Evolutionary conservation across 2,888 invertebrate genomes (phyloP).

Genomic region (Drepanosiphum platanoidis): DNA sequence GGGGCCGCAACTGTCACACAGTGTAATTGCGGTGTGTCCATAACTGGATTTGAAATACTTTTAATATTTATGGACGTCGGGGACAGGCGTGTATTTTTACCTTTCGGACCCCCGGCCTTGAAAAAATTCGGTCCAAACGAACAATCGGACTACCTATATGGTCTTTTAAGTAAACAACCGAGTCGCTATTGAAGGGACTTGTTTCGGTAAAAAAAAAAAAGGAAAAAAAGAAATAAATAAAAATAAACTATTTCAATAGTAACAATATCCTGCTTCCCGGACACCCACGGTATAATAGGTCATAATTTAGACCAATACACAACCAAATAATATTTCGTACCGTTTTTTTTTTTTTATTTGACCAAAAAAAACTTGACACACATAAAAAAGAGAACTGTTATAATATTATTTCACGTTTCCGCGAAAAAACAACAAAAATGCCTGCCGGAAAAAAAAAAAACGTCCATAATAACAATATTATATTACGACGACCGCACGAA

Average conservation of each 20-base stretch:
- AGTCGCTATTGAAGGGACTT: conserved; percentile 14
- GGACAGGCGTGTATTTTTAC: not conserved
- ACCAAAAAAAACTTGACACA: not conserved
- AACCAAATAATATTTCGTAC: not conserved
- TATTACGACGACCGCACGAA: too few relatives aligned
- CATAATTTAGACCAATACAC: not conserved
- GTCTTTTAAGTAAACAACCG: not conserved
- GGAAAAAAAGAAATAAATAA: too few relatives aligned
- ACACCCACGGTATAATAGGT: not conserved
- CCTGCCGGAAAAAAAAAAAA: too few relatives aligned
- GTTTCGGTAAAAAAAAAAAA: not conserved
- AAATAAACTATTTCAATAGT: not conserved
- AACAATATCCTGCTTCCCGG: conserved; percentile 29
- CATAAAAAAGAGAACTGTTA: not conserved
- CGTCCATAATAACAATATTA: not conserved
- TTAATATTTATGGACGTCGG: not conserved
- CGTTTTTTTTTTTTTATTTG: conserved; percentile 4
- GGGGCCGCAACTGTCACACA: conserved; percentile 22
- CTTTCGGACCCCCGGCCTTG: conserved; percentile 12
- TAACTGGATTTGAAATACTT: conserved; percentile 24
- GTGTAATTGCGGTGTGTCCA: not conserved
- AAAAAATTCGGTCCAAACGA: not conserved
- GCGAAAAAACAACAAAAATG: too few relatives aligned
- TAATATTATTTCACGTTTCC: not conserved
- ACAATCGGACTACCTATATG: conserved; percentile 2